phyloP scores from a whole-genome alignment of 2,888 invertebrate genomes.

The Pherbina coryleti region DNA sequence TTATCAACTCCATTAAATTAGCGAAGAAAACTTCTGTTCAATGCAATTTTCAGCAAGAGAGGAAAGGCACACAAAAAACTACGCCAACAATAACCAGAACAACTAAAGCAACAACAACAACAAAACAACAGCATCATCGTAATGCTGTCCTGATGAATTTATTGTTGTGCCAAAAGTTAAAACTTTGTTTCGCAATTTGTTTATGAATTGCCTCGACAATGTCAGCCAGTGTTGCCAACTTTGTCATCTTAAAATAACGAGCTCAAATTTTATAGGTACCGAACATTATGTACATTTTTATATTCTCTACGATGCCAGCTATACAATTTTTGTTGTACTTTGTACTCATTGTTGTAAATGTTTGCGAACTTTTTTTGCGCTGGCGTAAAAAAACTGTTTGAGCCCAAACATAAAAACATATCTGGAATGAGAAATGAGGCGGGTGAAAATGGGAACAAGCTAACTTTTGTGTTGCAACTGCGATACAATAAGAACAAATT shows the following conservation, averaged over 20 bases:
- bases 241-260: conserved; percentile 36
- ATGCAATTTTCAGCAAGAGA: conserved; percentile 7
- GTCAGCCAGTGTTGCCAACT: conserved; percentile 33
- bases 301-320: background rate
- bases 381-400: background rate
- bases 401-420: background rate
- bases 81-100: background rate
- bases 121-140: conserved; percentile 5
- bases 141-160: conserved; percentile 32
- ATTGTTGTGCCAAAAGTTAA: conserved; percentile 33
- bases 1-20: conserved; percentile 21
- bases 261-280: background rate
- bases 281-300: too few relatives aligned
- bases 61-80: conserved; percentile 5
- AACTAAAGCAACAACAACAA: conserved; percentile 7
- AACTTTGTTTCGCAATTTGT: conserved; percentile 27
- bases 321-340: background rate
- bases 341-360: background rate
- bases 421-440: background rate
- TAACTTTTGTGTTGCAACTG: too few relatives aligned
- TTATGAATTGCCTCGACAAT: conserved; percentile 27
- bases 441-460: background rate
- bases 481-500: too few relatives aligned
- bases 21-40: conserved; percentile 26
- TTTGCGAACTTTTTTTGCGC: background rate